These are phyloP conservation scores for Ptiloglossa arizonensis DNA, from an alignment of 1,140 invertebrate genomes.

Conservation along the genomic window DNA sequence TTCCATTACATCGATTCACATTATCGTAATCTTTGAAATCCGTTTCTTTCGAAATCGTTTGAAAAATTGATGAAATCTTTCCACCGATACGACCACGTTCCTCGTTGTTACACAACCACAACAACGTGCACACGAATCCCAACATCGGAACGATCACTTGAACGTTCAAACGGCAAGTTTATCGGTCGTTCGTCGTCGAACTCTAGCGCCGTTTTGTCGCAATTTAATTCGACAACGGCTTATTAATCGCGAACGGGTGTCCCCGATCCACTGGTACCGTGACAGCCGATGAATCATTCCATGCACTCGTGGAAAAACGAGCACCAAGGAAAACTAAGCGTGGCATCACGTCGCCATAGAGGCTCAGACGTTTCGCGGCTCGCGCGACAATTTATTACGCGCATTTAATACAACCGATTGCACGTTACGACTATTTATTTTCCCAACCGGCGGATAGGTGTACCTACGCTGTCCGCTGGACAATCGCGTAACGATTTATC, in stretches of 20 bases:
- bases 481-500: conserved; percentile 53
- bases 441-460: conserved; percentile 32
- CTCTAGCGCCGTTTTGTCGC: neutral
- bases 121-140: too few species aligned
- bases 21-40: too few species aligned
- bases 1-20: too few species aligned
- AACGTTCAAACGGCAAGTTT: too few species aligned
- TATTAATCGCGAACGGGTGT: conserved; percentile 15
- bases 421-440: conserved; percentile 48
- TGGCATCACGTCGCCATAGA: conserved; percentile 32
- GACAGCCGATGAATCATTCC: conserved; percentile 36
- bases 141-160: too few species aligned
- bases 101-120: too few species aligned
- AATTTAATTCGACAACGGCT: neutral
- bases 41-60: too few species aligned
- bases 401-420: conserved; percentile 45
- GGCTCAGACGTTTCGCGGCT: conserved; percentile 43
- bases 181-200: neutral
- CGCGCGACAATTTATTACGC: conserved; percentile 40
- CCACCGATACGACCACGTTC: too few species aligned
- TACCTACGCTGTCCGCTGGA: conserved; percentile 37
- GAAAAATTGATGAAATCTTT: too few species aligned
- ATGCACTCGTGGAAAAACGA: conserved; percentile 31
- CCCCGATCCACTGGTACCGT: neutral
- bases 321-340: conserved; percentile 46